phyloP scores from a whole-genome alignment of 1,140 invertebrate species.

The Leptopilina boulardi region DNA sequence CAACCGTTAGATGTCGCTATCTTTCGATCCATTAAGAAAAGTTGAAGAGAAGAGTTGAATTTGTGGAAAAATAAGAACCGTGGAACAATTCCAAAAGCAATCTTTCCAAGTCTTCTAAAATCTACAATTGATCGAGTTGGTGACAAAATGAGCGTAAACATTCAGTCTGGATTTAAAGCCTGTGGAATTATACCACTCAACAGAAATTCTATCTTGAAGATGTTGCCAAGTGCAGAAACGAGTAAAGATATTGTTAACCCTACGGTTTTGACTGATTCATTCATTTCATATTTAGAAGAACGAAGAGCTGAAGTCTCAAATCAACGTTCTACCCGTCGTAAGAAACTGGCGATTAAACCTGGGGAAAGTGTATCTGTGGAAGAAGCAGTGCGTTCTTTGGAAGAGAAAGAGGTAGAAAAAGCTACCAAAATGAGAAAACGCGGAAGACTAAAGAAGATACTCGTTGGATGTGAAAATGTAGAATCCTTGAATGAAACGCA shows the following conservation, averaged over 20 bases:
- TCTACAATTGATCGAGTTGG: background rate
- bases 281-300: too few relatives aligned
- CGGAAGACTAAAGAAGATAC: background rate
- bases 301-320: too few relatives aligned
- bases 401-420: background rate
- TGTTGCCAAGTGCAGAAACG: background rate
- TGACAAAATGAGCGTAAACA: background rate
- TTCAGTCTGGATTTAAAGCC: background rate
- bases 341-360: background rate
- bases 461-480: constrained; percentile 10
- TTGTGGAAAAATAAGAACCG: background rate
- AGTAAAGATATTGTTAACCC: background rate
- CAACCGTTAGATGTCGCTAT: too few relatives aligned
- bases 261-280: too few relatives aligned
- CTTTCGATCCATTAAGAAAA: too few relatives aligned
- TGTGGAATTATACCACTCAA: constrained; percentile 2
- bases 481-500: constrained; percentile 10
- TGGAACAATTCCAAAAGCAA: background rate
- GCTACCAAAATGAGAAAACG: background rate
- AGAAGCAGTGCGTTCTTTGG: background rate
- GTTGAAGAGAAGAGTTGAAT: too few relatives aligned
- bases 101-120: background rate
- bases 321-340: background rate
- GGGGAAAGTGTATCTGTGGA: background rate
- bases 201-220: background rate